phyloP scores from a whole-genome alignment of 2,113 vertebrate species.

The Psittacus erithacus region DNA sequence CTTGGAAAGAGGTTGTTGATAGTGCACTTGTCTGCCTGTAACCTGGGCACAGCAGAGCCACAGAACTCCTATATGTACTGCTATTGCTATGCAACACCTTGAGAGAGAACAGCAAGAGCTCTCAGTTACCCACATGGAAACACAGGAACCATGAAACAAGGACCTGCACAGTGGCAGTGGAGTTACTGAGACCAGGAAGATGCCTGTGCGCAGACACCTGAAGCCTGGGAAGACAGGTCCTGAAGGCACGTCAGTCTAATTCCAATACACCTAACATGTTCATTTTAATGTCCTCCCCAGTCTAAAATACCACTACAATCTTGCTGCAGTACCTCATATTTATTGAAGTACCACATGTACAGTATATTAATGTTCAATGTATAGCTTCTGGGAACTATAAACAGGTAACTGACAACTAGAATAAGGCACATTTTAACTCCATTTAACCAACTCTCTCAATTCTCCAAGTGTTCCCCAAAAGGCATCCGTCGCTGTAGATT shows the following conservation, averaged over 20 bases:
- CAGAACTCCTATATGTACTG: accelerated
- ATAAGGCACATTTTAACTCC: not conserved
- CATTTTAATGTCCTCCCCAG: not conserved
- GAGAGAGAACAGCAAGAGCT: not conserved
- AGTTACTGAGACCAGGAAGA: not conserved
- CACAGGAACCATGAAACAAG: not conserved
- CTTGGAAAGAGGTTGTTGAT: not conserved
- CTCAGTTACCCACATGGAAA: not conserved
- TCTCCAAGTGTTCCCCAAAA: not conserved
- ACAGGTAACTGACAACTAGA: not conserved
- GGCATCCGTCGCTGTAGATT: not conserved
- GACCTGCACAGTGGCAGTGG: not conserved
- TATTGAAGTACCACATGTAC: not conserved
- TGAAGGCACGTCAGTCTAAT: not conserved
- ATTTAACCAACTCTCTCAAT: not conserved
- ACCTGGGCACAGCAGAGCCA: not conserved
- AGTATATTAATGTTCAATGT: not conserved
- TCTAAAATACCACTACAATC: not conserved
- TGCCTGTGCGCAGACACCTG: not conserved
- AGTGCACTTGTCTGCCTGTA: not conserved
- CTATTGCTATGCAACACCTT: not conserved
- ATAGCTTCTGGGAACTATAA: not conserved
- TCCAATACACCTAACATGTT: not conserved
- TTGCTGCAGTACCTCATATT: not conserved
- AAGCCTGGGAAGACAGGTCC: not conserved